Base-by-base conservation (phyloP, 53 echinoderm and acorn worm genomes). In the Echinarachnius parma region DNA sequence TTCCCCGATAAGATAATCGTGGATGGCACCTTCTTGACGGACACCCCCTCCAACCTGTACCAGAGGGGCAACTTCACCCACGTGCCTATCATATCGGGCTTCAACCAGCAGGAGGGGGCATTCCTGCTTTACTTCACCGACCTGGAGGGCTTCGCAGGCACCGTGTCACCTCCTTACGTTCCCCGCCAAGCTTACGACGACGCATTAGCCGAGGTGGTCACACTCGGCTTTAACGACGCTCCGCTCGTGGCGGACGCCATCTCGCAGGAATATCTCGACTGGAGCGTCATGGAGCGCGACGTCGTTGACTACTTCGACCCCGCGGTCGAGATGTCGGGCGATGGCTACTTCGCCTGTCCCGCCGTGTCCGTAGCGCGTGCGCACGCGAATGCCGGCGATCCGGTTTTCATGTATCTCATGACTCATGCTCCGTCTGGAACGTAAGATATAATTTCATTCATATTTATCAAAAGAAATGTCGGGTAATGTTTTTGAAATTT, bases 71-170 rank as follows among this genome's bases (percentile, higher is more conserved):
- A 80, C 10, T 88, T 83, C 61, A 69, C 74, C 37, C 60, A 55
- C 33, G 63, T 54, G 11, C 67, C 81, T 4, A 34, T 83, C 29
- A 28, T 89, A 5, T 61, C 80, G 2, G 89, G 89, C 0, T 54
- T 75, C 11, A 89, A 84, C 57, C 8, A 45, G 9, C 81, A 89
- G 31, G 89, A 89, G 32, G 89, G 84, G 1, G 63, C 84, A 0
- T 28, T 84, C 14, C 2, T 39, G 4, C 20, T 79, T 8, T 21
- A 56, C 3, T 33, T 25, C 5, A 13, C 42, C 3, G 45, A 58
- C 18, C 30, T 46, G 1, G 75, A 80, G 9, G 46, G 26, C 24
- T 23, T 25, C 4, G 9, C 14, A 16, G 27, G 67, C 0, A 48
- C 71, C 4, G 72, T 63, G 3, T 32, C 79, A 0, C 81, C 71